phyloP scores from a whole-genome alignment of 2,113 vertebrate genomes.

The Rhabdomys dilectus region DNA sequence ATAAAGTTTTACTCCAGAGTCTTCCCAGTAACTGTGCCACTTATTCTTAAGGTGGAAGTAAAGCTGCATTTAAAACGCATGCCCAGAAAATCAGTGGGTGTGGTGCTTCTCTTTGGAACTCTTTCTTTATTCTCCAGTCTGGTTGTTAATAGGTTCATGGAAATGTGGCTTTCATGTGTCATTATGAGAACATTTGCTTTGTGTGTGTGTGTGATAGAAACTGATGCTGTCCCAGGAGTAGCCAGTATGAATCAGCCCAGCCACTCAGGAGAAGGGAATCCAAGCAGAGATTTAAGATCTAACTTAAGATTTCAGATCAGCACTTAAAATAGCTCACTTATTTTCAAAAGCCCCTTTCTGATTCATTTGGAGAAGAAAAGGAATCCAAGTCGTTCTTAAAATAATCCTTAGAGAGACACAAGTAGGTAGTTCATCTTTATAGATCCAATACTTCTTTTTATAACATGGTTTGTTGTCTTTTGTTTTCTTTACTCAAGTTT shows the following conservation, averaged over 20 bases:
- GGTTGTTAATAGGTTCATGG: not conserved
- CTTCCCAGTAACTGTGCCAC: conserved; percentile 45
- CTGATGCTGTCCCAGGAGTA: not conserved
- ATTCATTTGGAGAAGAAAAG: not conserved
- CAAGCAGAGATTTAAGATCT: conserved; percentile 25
- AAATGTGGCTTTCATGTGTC: not conserved
- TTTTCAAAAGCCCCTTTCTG: conserved; percentile 40
- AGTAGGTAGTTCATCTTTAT: not conserved
- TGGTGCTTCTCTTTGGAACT: not conserved
- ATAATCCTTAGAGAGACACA: not conserved
- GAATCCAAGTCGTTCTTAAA: not conserved
- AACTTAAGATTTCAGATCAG: not conserved
- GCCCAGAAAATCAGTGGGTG: not conserved
- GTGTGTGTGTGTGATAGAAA: conserved; percentile 14
- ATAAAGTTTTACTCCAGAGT: not conserved
- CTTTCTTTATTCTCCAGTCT: not conserved
- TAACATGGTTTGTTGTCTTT: not conserved
- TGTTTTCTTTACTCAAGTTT: not conserved
- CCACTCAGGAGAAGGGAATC: not conserved
- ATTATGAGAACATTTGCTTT: conserved; percentile 52
- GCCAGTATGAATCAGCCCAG: not conserved
- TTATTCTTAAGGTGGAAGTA: conserved; percentile 24
- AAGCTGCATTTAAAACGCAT: conserved; percentile 26
- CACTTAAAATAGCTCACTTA: not conserved
- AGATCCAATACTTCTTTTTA: not conserved